Evolutionary conservation across 2,888 invertebrate genomes (phyloP).

Genomic region (Priapulus caudatus): DNA sequence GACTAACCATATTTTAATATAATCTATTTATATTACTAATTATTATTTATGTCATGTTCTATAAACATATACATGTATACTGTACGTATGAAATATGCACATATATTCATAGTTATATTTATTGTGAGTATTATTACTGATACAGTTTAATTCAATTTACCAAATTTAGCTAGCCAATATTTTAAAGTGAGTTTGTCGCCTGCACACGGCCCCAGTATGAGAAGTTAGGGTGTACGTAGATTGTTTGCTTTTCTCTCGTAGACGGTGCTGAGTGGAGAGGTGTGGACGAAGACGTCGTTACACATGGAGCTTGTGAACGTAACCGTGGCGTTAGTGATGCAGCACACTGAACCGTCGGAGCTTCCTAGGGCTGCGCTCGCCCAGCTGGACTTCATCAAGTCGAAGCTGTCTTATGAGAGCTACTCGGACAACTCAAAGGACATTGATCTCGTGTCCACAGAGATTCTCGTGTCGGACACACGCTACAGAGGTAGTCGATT

Average conservation of each 20-base stretch:
- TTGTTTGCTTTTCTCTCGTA: conserved; percentile 22
- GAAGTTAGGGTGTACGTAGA: too few species aligned
- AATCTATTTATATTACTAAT: too few species aligned
- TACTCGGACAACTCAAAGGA: conserved; percentile 80
- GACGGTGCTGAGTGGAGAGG: conserved; percentile 41
- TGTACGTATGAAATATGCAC: too few species aligned
- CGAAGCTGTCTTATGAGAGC: conserved; percentile 68
- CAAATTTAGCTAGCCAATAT: too few species aligned
- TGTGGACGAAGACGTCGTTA: conserved; percentile 67
- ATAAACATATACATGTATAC: too few species aligned
- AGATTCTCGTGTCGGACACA: conserved; percentile 67
- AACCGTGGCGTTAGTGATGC: conserved; percentile 21
- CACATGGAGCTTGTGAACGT: conserved; percentile 75
- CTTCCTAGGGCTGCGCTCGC: conserved; percentile 46
- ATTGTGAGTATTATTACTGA: too few species aligned
- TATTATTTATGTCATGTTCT: too few species aligned
- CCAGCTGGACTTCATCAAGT: conserved; percentile 80
- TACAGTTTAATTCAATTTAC: too few species aligned
- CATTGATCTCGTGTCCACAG: conserved; percentile 80
- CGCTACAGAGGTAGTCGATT: conserved; percentile 41
- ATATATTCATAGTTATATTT: too few species aligned
- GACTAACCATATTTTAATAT: too few species aligned
- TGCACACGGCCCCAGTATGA: too few species aligned
- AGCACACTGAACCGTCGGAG: conserved; percentile 19
- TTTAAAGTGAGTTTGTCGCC: too few species aligned